A percentile compares a stretch with the other conserved stretches of the same genome.
These are phyloP conservation scores for Hypotaenidia okinawae DNA, from an alignment of 2,797 vertebrate species.

Conservation along the genomic window DNA sequence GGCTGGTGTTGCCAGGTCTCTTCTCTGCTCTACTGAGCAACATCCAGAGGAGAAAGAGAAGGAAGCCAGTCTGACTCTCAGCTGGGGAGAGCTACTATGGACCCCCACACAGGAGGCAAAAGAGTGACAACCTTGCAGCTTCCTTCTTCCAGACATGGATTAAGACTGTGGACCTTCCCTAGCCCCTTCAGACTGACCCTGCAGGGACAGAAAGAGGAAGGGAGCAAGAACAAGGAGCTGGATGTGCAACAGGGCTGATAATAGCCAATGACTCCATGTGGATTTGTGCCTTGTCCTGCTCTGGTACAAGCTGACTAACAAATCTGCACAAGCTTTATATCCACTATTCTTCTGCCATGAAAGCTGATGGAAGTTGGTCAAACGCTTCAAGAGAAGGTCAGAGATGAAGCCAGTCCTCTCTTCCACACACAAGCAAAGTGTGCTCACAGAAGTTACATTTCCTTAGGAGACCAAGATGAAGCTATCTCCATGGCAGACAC, in stretches of 20 bases:
- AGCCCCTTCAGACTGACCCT: neutral
- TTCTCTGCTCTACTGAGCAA: neutral
- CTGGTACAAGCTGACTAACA: neutral
- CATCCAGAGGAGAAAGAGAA: neutral
- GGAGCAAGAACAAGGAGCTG: rapidly evolving
- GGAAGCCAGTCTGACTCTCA: neutral
- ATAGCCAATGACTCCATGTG: neutral
- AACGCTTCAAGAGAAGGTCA: neutral
- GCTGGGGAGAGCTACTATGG: neutral
- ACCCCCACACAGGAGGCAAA: neutral
- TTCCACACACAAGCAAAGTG: neutral
- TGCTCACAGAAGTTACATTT: neutral
- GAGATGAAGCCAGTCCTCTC: neutral
- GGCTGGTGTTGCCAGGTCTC: neutral
- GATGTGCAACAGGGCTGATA: neutral
- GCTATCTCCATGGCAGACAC: neutral
- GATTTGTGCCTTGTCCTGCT: neutral
- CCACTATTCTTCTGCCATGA: neutral
- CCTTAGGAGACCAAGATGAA: neutral
- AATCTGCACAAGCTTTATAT: neutral
- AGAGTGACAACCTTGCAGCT: neutral
- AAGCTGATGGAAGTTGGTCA: neutral
- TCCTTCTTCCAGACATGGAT: neutral
- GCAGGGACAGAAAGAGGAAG: neutral
- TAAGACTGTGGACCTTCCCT: neutral